A percentile compares a stretch with the other conserved stretches of the same genome.
phyloP scores from a whole-genome alignment of 2,113 vertebrate species.

The Notothenia rossii region DNA sequence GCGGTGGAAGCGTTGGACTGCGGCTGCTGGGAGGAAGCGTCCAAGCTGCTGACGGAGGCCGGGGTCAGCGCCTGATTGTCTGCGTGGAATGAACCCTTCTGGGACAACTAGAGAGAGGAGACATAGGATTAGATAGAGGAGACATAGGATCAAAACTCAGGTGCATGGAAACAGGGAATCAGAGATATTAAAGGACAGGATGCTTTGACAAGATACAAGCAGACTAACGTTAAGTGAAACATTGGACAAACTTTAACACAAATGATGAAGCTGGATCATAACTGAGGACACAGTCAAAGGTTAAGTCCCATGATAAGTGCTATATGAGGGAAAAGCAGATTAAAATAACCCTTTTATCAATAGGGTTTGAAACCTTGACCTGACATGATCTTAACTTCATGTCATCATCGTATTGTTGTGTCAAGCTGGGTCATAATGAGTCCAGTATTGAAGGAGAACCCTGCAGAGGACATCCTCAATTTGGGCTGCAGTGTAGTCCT shows the following conservation, averaged over 20 bases:
- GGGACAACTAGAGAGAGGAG: constrained; percentile 87
- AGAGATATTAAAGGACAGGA: not conserved
- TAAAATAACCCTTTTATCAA: too few relatives aligned
- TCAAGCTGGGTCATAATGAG: too few relatives aligned
- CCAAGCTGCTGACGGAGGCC: constrained; percentile 93
- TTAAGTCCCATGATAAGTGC: too few relatives aligned
- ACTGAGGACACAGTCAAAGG: too few relatives aligned
- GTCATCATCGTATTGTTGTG: too few relatives aligned
- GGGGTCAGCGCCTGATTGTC: constrained; percentile 93
- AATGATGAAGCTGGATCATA: too few relatives aligned
- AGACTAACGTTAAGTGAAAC: not conserved
- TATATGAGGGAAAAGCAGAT: too few relatives aligned
- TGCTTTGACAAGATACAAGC: not conserved
- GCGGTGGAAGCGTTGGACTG: constrained; percentile 85
- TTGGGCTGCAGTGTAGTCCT: too few relatives aligned
- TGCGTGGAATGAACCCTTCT: constrained; percentile 88
- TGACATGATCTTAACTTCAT: too few relatives aligned
- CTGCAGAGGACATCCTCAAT: too few relatives aligned
- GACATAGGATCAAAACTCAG: not conserved
- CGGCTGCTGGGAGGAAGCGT: constrained; percentile 90
- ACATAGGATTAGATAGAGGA: constrained; percentile 56
- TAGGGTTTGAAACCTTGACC: too few relatives aligned
- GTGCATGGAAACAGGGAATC: not conserved
- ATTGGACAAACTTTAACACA: not conserved
- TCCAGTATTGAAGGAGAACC: too few relatives aligned